Evolutionary conservation across 2,888 invertebrate species (phyloP), one percentile per base, ranked within the genome.

Genomic region (Spisula solida): DNA sequence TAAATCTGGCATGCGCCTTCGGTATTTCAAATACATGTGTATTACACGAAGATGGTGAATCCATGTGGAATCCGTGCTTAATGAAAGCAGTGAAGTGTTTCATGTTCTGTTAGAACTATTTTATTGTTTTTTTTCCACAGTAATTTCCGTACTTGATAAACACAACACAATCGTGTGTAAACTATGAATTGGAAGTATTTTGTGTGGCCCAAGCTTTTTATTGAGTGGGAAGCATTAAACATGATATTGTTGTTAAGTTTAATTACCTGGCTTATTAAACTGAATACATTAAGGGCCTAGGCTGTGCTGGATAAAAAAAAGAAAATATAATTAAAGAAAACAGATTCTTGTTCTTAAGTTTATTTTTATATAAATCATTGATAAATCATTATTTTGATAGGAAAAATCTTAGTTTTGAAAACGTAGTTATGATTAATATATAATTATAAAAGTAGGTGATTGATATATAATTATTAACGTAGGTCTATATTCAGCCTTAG

Each of bases 11-110:
- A 66, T 66, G 25, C 25, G 25, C 25, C n/a, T 25, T 20, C 25
- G 60, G 60, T 66, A 66, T 66, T 66, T 66, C 60, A 66, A 66
- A 66, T 51, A 51, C 51, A 51, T 66, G 60, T 66, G 60, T 66
- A 66, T 25, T 25, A 66, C 60, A 66, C 8, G 60, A 66, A 25
- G 60, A 20, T 25, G 10, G 4, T 20, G 60, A 66, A 66, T 66
- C 60, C 25, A 41, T 41, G 10, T 25, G 60, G 60, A 66, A 66
- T 66, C 60, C 25, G 25, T n/a, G n/a, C 25, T n/a, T 25, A 25
- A 66, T 25, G 60, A 66, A 66, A 66, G 60, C 60, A 66, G 60
- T 66, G 60, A 66, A 8, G 60, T 66, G 60, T 66, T n/a, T 25
- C 60, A n/a, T 25, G 25, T 66, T 66, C 60, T 66, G 1, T 25